Percentiles rank a stretch among this genome's conserved stretches.
These are phyloP conservation scores for Iselma pallidipennis DNA, from an alignment of 2,888 invertebrate genomes.

Conservation along the genomic window DNA sequence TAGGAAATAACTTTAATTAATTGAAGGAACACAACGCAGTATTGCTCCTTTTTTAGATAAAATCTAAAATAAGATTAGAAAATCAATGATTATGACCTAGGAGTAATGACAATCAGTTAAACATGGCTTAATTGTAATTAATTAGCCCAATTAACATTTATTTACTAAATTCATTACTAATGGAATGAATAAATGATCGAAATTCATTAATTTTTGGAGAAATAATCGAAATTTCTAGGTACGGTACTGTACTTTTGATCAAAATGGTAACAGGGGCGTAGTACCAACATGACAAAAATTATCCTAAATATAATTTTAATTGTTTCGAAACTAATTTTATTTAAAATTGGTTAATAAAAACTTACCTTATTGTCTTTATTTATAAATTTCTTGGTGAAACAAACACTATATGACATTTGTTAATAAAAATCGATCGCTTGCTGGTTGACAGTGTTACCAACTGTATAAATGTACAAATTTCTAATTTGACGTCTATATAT, in stretches of 20 bases:
- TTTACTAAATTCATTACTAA: not conserved
- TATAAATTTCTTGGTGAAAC: constrained; percentile 5
- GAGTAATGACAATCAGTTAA: not conserved
- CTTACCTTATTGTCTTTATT: constrained; percentile 36
- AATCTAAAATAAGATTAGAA: constrained; percentile 31
- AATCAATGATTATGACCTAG: constrained; percentile 41
- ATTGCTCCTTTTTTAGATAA: constrained; percentile 27
- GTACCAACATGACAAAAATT: constrained; percentile 19
- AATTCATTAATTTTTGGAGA: constrained; percentile 1
- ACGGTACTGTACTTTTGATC: constrained; percentile 18
- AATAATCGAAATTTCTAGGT: constrained; percentile 5
- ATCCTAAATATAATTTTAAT: not conserved
- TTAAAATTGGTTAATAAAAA: constrained; percentile 8
- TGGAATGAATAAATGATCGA: not conserved
- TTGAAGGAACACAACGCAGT: constrained; percentile 17
- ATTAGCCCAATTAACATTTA: not conserved
- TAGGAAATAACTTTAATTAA: constrained; percentile 4
- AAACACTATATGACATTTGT: not conserved
- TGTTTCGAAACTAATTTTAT: not conserved
- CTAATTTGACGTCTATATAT: not conserved
- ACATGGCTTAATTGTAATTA: not conserved
- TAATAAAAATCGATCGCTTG: not conserved
- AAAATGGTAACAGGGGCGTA: not conserved
- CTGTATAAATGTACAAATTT: no score
- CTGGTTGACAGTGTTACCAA: not conserved